These are phyloP conservation scores for Microcebus tavaratra DNA, from an alignment of 2,113 vertebrate genomes.

Conservation along the genomic window DNA sequence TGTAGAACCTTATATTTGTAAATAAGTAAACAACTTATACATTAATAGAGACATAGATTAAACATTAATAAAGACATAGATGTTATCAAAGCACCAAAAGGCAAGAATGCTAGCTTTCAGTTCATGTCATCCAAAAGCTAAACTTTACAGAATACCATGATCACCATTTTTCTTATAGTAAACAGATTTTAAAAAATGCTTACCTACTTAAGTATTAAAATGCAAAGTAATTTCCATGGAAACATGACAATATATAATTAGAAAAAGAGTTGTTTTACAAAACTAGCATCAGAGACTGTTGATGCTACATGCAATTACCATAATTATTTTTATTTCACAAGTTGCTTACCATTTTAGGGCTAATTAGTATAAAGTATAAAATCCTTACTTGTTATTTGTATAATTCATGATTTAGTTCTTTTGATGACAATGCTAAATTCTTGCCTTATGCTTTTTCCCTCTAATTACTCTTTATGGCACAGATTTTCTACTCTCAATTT, in stretches of 20 bases:
- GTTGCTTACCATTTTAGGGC: background rate
- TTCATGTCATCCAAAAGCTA: background rate
- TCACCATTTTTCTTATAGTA: background rate
- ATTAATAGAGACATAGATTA: background rate
- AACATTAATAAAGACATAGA: background rate
- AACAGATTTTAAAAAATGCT: background rate
- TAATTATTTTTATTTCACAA: slow-evolving; percentile 11
- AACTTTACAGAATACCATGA: background rate
- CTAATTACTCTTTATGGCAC: background rate
- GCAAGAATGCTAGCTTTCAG: background rate
- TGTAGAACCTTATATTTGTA: background rate
- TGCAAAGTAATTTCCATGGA: background rate
- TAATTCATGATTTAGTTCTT: background rate
- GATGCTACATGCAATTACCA: background rate
- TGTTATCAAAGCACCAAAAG: background rate
- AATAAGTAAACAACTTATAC: background rate
- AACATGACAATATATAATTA: background rate
- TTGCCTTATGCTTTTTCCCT: background rate
- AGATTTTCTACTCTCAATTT: background rate
- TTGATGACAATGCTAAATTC: background rate
- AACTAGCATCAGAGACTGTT: background rate
- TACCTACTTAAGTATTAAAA: background rate
- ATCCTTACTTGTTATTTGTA: background rate
- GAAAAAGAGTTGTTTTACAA: background rate
- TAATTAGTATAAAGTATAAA: background rate